phyloP scores from a whole-genome alignment of 2,888 invertebrate species.

The Cantharis nigra region DNA sequence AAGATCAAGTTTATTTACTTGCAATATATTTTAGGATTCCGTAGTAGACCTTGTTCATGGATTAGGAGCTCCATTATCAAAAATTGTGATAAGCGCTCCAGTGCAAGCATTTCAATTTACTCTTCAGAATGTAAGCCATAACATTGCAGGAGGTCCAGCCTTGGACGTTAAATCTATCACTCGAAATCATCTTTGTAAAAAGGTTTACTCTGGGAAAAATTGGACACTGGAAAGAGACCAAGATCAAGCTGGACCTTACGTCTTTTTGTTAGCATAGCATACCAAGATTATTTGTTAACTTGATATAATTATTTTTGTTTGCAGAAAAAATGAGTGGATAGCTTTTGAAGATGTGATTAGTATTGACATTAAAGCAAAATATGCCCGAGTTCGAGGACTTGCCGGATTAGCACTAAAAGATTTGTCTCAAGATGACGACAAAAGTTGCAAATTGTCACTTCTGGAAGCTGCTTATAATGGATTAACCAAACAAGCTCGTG shows the following conservation, averaged over 20 bases:
- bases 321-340: slow-evolving; percentile 71
- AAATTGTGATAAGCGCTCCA: slow-evolving; percentile 73
- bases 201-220: slow-evolving; percentile 61
- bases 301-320: slow-evolving; percentile 27
- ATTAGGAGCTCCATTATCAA: slow-evolving; percentile 71
- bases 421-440: slow-evolving; percentile 54
- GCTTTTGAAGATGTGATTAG: slow-evolving; percentile 77
- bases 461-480: slow-evolving; percentile 59
- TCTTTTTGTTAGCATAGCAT: slow-evolving; percentile 60
- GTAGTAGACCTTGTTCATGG: slow-evolving; percentile 74
- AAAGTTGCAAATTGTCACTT: slow-evolving; percentile 59
- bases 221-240: slow-evolving; percentile 80
- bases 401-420: slow-evolving; percentile 73
- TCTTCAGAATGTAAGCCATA: slow-evolving; percentile 66
- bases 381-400: slow-evolving; percentile 70
- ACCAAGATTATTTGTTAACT: not conserved
- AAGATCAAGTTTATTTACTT: not conserved
- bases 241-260: slow-evolving; percentile 77
- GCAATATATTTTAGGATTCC: slow-evolving; percentile 63
- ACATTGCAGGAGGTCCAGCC: slow-evolving; percentile 71
- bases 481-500: slow-evolving; percentile 64
- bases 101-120: slow-evolving; percentile 71
- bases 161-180: slow-evolving; percentile 63
- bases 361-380: slow-evolving; percentile 77
- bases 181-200: slow-evolving; percentile 65